Evolutionary conservation across 2,888 invertebrate species (phyloP).

Genomic region (Drosophila suboccidentalis): DNA sequence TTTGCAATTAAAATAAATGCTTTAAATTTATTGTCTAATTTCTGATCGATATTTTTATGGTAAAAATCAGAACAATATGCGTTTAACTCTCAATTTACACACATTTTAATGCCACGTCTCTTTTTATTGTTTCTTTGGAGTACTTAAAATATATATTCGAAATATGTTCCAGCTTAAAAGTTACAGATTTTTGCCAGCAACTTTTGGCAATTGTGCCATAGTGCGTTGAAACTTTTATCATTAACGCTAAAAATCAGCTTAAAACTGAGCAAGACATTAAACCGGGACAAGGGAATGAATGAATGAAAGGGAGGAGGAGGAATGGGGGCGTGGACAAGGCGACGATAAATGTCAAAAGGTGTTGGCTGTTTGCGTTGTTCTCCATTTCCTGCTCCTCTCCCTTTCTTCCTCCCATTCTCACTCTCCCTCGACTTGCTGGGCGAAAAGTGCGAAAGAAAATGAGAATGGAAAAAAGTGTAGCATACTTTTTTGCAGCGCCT

Average conservation of each 20-base stretch:
- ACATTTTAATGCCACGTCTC: no score
- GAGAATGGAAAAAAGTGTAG: slow-evolving; percentile 40
- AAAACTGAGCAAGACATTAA: slow-evolving; percentile 53
- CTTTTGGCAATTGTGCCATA: no score
- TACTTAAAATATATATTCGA: no score
- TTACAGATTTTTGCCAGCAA: no score
- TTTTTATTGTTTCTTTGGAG: no score
- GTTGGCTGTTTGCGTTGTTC: slow-evolving; percentile 39
- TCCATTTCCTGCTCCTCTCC: neutral
- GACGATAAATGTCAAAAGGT: slow-evolving; percentile 75
- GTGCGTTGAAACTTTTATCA: slow-evolving; percentile 65
- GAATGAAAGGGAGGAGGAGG: no score
- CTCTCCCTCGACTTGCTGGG: neutral
- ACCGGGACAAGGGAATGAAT: neutral
- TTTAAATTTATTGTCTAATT: no score
- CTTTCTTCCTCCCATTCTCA: neutral
- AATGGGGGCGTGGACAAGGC: slow-evolving; percentile 25
- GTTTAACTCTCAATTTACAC: no score
- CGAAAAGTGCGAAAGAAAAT: slow-evolving; percentile 13
- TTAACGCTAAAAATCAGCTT: slow-evolving; percentile 75
- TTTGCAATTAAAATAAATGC: no score
- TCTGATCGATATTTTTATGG: no score
- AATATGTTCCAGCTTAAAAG: no score
- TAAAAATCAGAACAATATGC: no score
- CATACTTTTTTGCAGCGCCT: slow-evolving; percentile 61